Evolutionary conservation across 2,113 vertebrate genomes (phyloP), one percentile per base, ranked within the genome.

Genomic region (Channa maculata): DNA sequence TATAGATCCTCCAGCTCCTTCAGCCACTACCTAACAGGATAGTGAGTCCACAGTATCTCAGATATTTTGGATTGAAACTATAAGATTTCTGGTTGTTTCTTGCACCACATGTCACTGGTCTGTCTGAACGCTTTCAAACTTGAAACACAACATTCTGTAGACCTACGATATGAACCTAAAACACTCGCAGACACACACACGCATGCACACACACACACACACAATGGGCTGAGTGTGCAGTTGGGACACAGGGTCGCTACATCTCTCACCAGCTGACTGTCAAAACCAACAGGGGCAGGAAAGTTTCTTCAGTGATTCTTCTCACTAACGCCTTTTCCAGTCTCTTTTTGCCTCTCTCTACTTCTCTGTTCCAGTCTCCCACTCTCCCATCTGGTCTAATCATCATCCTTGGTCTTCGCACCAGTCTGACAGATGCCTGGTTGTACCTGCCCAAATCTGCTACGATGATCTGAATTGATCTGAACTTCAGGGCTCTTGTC

Each of bases 181-280:
- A 89, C 78, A 77, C 60, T 44, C 14, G 46, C 33, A 49, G 36
- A 53, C 24, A 34, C 39, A 54, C 54, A 15, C 33, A 7, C 15
- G 7, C 44, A 41, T 41, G 53, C 54, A 61, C 51, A 62, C 36
- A 61, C 38, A 52, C n/a, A 64, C 60, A 71, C 48, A 65, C 10
- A 38, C 72, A 80, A 6, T 11, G 14, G 57, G 52, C 51, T 50
- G 73, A 81, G 48, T 82, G 24, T 81, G 72, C 54, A 74, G 65
- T 80, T 78, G 76, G 55, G 57, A 80, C 75, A 64, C 46, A 33
- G 5, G 6, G 48, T 64, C 24, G 24, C 44, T 73, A 15, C 43
- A 75, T 76, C 66, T 82, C 46, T 75, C 80, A 66, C 59, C 78
- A 78, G 74, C 54, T 37, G 41, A 77, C 75, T 77, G 85, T 77